A percentile compares a stretch with the other conserved stretches of the same genome.
Conservation (phyloP, 37 sponge, comb jelly and placozoan genomes). For the Hexactinellida sp. region DNA sequence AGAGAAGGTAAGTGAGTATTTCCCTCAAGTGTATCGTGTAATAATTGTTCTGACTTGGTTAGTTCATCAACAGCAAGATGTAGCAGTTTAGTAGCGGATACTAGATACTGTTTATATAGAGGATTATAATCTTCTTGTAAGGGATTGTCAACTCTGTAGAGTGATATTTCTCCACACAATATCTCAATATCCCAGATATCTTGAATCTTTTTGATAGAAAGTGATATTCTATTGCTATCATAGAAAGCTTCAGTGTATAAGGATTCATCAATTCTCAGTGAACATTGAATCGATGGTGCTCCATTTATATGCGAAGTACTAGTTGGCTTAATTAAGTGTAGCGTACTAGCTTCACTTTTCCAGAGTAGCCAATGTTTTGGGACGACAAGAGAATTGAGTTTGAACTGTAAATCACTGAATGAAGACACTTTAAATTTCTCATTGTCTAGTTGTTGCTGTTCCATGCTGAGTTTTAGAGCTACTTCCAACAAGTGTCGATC, state of each 20-base stretch:
- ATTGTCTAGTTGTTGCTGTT: background rate
- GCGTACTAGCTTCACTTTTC: background rate
- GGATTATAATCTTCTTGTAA: background rate
- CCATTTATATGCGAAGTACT: background rate
- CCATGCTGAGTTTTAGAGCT: background rate
- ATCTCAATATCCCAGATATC: background rate
- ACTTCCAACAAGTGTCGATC: background rate
- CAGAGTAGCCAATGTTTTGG: conserved; percentile 3
- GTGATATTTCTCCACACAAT: background rate
- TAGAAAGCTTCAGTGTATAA: background rate
- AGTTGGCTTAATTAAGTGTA: background rate
- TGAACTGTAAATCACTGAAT: background rate
- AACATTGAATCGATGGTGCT: background rate
- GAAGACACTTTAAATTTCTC: background rate
- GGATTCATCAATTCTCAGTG: background rate
- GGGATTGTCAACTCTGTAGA: background rate
- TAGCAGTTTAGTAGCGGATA: background rate
- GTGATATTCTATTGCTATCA: background rate
- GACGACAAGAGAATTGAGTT: background rate
- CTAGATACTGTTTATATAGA: background rate
- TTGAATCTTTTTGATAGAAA: background rate
- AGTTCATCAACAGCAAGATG: background rate
- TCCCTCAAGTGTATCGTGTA: background rate
- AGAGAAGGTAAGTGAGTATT: background rate
- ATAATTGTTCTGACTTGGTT: background rate